phyloP scores from a whole-genome alignment of 2,797 vertebrate species.

The Falco naumanni region DNA sequence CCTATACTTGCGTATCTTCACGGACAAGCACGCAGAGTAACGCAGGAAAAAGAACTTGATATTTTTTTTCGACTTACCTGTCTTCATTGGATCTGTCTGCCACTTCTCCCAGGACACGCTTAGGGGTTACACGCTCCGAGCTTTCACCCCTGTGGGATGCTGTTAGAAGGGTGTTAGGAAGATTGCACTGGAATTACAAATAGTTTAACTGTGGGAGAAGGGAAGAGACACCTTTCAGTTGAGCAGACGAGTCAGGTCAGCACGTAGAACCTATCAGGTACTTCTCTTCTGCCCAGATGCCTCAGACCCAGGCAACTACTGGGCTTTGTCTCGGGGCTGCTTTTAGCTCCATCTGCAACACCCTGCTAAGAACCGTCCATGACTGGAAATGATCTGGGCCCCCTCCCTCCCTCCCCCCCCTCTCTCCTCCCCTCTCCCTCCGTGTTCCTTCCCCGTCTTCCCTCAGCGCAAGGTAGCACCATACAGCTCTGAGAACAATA shows the following conservation, averaged over 20 bases:
- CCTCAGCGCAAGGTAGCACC: slow-evolving; percentile 65
- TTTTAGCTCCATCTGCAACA: not conserved
- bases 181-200: not conserved
- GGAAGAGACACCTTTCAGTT: not conserved
- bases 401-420: not conserved
- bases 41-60: not conserved
- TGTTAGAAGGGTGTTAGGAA: not conserved
- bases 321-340: not conserved
- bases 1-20: not conserved
- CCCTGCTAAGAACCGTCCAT: slow-evolving; percentile 10
- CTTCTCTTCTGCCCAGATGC: not conserved
- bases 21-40: not conserved
- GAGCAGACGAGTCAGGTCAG: not conserved
- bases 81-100: not conserved
- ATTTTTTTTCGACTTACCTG: not conserved
- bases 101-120: not conserved
- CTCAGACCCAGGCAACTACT: not conserved
- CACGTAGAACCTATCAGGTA: not conserved
- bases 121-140: not conserved
- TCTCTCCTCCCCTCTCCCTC: not conserved
- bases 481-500: slow-evolving; percentile 72
- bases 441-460: not conserved
- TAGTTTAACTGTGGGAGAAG: not conserved
- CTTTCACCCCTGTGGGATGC: not conserved
- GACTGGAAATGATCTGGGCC: slow-evolving; percentile 50